Evolutionary conservation across 1,140 invertebrate species (phyloP), one percentile per base, ranked within the genome.

Genomic region (Drosophila setifemur): DNA sequence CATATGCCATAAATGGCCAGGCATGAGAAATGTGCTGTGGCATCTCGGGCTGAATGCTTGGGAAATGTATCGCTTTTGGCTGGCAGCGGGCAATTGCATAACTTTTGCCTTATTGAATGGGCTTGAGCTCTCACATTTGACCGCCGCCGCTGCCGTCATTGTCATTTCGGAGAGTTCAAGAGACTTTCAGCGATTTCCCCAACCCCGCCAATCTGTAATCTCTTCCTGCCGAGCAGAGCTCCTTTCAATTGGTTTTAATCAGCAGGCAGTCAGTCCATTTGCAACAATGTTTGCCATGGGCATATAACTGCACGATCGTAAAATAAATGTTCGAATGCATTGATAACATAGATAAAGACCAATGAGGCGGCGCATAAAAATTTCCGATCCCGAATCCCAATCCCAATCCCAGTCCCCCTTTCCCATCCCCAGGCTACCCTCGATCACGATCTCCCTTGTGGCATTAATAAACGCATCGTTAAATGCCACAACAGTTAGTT

Each of bases 381-480:
- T 19, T 54, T 54, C 43, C n/a, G 18, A 14, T 37, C 26, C 26
- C 28, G n/a, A n/a, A n/a, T n/a, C n/a, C n/a, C n/a, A n/a, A n/a
- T n/a, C n/a, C n/a, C n/a, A n/a, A n/a, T n/a, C n/a, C n/a, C n/a
- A n/a, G n/a, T n/a, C n/a, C n/a, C n/a, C n/a, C n/a, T n/a, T n/a
- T n/a, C n/a, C n/a, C n/a, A n/a, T n/a, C n/a, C n/a, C n/a, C n/a
- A n/a, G n/a, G n/a, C n/a, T n/a, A n/a, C n/a, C 39, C 31, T 25
- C 52, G 40, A 48, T 69, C 66, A 70, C 57, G 60, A 64, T 63
- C 57, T 64, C 60, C 33, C 57, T 63, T 40, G 57, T 64, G 58
- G 66, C 64, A 81, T 75, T 72, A 78, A 79, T 83, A 83, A 83
- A 83, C 78, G 78, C 74, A 73, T 83, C 78, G 79, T 83, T 74